Conservation (phyloP, 1,140 invertebrate genomes). For the Panagrolaimus sp. region DNA sequence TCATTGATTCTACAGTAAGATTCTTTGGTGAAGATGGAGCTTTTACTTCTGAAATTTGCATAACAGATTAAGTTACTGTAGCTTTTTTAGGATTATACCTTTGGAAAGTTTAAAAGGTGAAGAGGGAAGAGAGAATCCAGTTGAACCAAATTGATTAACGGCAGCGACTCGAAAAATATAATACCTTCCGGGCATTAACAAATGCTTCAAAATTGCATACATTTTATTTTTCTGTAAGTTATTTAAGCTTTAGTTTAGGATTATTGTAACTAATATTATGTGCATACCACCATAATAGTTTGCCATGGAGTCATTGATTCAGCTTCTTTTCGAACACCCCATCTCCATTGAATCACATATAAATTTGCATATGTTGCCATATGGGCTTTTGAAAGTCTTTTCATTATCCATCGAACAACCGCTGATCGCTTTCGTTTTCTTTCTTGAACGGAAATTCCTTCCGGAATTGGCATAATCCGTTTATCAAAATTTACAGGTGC, state of each 20-base stretch:
- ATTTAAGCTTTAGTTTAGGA: not conserved
- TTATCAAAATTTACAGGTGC: slow-evolving; percentile 35
- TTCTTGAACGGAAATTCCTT: slow-evolving; percentile 46
- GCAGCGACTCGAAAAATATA: slow-evolving; percentile 52
- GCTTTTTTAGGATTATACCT: not conserved
- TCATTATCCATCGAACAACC: slow-evolving; percentile 52
- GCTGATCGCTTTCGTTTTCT: slow-evolving; percentile 52
- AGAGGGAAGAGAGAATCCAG: slow-evolving; percentile 47
- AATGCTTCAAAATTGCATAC: slow-evolving; percentile 55
- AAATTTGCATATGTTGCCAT: slow-evolving; percentile 47
- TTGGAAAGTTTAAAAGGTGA: slow-evolving; percentile 53
- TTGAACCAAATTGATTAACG: slow-evolving; percentile 38
- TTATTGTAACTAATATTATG: not conserved
- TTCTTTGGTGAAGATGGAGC: slow-evolving; percentile 47
- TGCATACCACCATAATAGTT: slow-evolving; percentile 45
- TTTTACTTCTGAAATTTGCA: slow-evolving; percentile 31
- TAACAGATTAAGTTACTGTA: not conserved
- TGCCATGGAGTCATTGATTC: slow-evolving; percentile 55
- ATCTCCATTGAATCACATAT: slow-evolving; percentile 53
- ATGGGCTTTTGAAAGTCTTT: slow-evolving; percentile 43
- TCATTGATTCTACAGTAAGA: slow-evolving; percentile 35
- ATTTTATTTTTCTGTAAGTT: slow-evolving; percentile 51
- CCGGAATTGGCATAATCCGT: slow-evolving; percentile 45
- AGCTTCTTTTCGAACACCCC: slow-evolving; percentile 45
- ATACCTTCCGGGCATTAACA: slow-evolving; percentile 51